phyloP scores from a whole-genome alignment of 2,113 vertebrate species.

The Rhineura floridana region DNA sequence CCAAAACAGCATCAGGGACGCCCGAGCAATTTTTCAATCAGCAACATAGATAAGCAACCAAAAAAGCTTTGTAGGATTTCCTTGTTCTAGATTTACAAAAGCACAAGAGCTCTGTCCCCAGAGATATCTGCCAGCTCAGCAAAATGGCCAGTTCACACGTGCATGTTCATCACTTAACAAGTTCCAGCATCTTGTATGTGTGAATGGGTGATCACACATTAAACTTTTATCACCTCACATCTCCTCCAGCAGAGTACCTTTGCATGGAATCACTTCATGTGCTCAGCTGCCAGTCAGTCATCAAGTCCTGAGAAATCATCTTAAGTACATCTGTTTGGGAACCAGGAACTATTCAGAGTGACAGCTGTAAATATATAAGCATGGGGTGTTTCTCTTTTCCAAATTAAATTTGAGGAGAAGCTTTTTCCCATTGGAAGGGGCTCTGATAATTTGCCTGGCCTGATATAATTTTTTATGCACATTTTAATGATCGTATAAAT shows the following conservation, averaged over 20 bases:
- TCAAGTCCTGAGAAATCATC: background rate
- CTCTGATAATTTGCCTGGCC: background rate
- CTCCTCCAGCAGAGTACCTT: background rate
- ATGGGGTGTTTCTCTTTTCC: background rate
- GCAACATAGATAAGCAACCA: background rate
- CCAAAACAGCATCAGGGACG: background rate
- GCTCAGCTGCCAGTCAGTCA: background rate
- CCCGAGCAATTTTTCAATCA: background rate
- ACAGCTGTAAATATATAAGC: background rate
- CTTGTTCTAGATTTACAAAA: background rate
- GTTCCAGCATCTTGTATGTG: background rate
- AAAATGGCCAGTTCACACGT: background rate
- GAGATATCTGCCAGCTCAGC: background rate
- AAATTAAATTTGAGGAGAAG: background rate
- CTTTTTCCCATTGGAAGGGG: background rate
- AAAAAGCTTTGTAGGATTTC: background rate
- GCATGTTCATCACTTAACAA: background rate
- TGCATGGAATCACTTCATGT: background rate
- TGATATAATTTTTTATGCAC: background rate
- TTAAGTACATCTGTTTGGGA: background rate
- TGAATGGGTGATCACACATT: background rate
- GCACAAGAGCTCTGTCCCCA: background rate
- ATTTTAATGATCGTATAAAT: slow-evolving; percentile 22
- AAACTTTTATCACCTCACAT: background rate
- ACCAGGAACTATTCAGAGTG: background rate